A percentile compares a stretch with the other conserved stretches of the same genome.
phyloP scores from a whole-genome alignment of 2,797 vertebrate species.

The Hippocampus kuda region DNA sequence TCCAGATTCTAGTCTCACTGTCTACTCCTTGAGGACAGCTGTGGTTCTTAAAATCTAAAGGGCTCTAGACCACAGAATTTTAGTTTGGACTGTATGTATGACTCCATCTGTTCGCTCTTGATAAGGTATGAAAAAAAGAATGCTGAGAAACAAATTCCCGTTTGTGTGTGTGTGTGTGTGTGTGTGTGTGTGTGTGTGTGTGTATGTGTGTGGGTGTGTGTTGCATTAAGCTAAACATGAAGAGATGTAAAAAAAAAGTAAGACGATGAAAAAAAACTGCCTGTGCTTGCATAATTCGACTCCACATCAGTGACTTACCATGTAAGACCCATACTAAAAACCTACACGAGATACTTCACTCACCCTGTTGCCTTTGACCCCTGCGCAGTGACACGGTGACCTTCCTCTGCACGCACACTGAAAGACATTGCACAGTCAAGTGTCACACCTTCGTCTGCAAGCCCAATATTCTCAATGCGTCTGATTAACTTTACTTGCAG shows the following conservation, averaged over 20 bases:
- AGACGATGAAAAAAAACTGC: not conserved
- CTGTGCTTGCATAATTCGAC: not conserved
- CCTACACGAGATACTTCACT: constrained; percentile 9
- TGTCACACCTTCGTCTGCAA: not conserved
- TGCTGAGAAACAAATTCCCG: not conserved
- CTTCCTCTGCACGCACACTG: constrained; percentile 47
- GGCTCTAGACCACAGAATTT: not conserved
- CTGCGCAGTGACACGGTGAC: constrained; percentile 47
- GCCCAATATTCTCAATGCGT: not conserved
- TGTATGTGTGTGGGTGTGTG: not conserved
- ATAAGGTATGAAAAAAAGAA: not conserved
- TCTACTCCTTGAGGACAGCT: not conserved
- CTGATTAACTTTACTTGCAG: not conserved
- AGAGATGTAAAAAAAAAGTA: not conserved
- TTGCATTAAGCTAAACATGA: not conserved
- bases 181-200: not conserved
- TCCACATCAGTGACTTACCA: too few species aligned
- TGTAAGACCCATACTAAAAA: not conserved
- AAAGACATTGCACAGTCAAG: constrained; percentile 14
- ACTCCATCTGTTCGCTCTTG: not conserved
- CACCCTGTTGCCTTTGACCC: constrained; percentile 56
- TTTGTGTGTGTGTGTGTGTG: not conserved
- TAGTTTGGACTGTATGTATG: not conserved
- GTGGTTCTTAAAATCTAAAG: not conserved
- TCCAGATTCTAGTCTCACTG: not conserved